A percentile compares a stretch with the other conserved stretches of the same genome.
Conservation (phyloP, 2,797 vertebrate genomes). For the Champsocephalus esox region DNA sequence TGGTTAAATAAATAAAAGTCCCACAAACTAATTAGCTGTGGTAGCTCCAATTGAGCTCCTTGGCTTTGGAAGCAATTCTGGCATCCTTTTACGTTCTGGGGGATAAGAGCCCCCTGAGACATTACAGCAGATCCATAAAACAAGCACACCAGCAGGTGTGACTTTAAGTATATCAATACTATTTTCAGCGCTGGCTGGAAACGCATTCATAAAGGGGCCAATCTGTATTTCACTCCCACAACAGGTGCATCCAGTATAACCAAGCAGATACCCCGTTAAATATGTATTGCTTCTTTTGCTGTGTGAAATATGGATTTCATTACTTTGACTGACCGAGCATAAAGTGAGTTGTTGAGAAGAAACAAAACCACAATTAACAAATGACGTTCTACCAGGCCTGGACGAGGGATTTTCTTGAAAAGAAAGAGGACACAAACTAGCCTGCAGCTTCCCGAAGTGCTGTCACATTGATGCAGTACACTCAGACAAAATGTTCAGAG, state of each 20-base stretch:
- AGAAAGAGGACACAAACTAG: constrained; percentile 62
- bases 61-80: not conserved
- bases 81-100: not conserved
- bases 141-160: not conserved
- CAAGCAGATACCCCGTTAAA: not conserved
- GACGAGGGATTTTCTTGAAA: constrained; percentile 30
- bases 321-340: constrained; percentile 31
- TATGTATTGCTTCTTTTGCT: constrained; percentile 7
- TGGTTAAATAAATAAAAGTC: too few species aligned
- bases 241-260: not conserved
- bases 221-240: constrained; percentile 6
- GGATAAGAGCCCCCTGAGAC: not conserved
- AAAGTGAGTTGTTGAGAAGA: constrained; percentile 22
- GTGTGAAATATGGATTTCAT: constrained; percentile 24
- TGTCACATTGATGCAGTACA: constrained; percentile 70
- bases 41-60: not conserved
- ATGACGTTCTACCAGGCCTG: constrained; percentile 12
- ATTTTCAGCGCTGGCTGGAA: constrained; percentile 2
- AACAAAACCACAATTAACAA: constrained; percentile 41
- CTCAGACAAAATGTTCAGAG: constrained; percentile 68
- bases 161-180: not conserved
- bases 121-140: not conserved
- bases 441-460: constrained; percentile 62
- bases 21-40: not conserved
- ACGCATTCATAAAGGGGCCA: not conserved